These are phyloP conservation scores for Dicycla oo DNA, from an alignment of 2,888 invertebrate genomes.

Conservation along the genomic window DNA sequence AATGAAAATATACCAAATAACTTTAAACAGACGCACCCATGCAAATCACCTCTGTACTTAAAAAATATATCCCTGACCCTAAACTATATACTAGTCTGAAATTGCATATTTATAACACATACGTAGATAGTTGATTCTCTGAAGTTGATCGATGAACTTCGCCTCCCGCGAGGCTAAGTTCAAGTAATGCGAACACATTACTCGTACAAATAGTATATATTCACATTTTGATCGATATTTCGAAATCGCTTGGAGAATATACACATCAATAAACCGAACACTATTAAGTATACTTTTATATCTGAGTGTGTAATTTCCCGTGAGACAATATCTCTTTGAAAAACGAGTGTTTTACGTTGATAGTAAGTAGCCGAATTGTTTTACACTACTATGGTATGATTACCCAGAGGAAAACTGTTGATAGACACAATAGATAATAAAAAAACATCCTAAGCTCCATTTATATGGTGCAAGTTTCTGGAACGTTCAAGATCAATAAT, in stretches of 20 bases:
- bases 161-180: constrained; percentile 36
- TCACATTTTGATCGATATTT: constrained; percentile 53
- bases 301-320: constrained; percentile 80
- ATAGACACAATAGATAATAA: constrained; percentile 38
- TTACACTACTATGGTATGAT: constrained; percentile 56
- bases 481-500: no score
- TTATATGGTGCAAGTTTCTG: no score
- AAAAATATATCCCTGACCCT: constrained; percentile 41
- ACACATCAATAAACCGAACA: constrained; percentile 61
- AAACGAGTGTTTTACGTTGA: constrained; percentile 60
- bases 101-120: constrained; percentile 35
- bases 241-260: constrained; percentile 53
- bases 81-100: constrained; percentile 28
- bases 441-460: no score
- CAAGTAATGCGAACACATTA: constrained; percentile 41
- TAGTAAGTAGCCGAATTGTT: constrained; percentile 57
- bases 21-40: no score
- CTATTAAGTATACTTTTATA: constrained; percentile 62
- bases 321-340: constrained; percentile 67
- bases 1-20: no score
- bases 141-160: constrained; percentile 57
- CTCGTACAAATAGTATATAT: constrained; percentile 14
- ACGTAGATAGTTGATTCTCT: constrained; percentile 47
- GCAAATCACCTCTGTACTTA: background rate
- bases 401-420: constrained; percentile 66